Conservation (phyloP, 2,888 invertebrate species). For the Leptinotarsa tumamoca region DNA sequence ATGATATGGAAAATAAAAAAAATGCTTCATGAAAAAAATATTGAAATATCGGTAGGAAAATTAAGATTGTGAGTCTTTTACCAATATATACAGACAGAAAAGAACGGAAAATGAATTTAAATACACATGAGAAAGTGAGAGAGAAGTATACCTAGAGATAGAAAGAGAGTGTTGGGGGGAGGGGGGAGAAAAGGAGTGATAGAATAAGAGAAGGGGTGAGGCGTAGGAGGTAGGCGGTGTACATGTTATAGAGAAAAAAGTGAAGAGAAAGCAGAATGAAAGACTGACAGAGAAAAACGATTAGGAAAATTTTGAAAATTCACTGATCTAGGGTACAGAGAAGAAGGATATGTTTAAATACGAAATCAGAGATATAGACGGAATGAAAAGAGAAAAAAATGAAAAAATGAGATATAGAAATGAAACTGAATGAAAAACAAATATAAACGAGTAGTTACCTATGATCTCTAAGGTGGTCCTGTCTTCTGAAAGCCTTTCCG, state of each 20-base stretch:
- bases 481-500: conserved; percentile 95
- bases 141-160: no score
- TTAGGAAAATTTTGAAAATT: not conserved
- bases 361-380: not conserved
- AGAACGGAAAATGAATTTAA: no score
- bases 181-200: no score
- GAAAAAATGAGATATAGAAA: not conserved
- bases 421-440: conserved; percentile 40
- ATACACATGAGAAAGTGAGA: no score
- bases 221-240: not conserved
- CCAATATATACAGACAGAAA: no score
- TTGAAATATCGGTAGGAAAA: no score
- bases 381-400: not conserved
- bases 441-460: conserved; percentile 72
- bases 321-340: no score
- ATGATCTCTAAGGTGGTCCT: conserved; percentile 95
- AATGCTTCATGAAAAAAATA: no score
- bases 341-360: not conserved
- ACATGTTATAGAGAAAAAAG: not conserved
- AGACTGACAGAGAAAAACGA: not conserved
- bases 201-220: no score
- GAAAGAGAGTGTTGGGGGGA: no score
- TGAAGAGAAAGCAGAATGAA: not conserved
- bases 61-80: no score
- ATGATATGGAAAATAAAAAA: no score